Evolutionary conservation across 2,888 invertebrate genomes (phyloP).

Genomic region (Acrobasis suavella): DNA sequence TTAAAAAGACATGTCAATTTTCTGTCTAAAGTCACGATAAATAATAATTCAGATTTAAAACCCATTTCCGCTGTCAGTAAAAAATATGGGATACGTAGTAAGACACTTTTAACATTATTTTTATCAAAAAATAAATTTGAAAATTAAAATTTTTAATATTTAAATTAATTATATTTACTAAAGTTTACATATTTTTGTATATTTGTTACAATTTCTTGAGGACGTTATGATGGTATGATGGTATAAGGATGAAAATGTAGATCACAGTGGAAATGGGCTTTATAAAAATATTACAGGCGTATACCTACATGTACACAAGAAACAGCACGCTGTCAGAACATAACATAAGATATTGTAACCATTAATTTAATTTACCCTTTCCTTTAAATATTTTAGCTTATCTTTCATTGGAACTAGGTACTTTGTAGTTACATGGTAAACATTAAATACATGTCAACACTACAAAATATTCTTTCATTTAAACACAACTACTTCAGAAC

Average conservation of each 20-base stretch:
- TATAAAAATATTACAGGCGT: slow-evolving; percentile 13
- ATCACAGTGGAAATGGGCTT: not conserved
- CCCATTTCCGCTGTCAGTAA: not conserved
- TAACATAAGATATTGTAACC: slow-evolving; percentile 55
- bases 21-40: slow-evolving; percentile 39
- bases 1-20: slow-evolving; percentile 36
- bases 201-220: no score
- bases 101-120: not conserved
- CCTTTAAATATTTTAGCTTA: slow-evolving; percentile 48
- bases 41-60: slow-evolving; percentile 28
- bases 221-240: not conserved
- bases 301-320: slow-evolving; percentile 41
- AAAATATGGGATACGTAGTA: not conserved
- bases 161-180: no score
- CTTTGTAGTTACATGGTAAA: slow-evolving; percentile 76
- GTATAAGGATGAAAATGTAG: not conserved
- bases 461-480: slow-evolving; percentile 79
- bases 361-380: slow-evolving; percentile 52
- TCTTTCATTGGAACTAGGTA: slow-evolving; percentile 71
- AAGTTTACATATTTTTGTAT: no score
- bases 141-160: no score
- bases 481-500: slow-evolving; percentile 50
- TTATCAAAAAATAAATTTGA: no score
- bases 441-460: slow-evolving; percentile 82
- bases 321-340: slow-evolving; percentile 65